Percentiles rank a stretch among this genome's conserved stretches.
Conservation (phyloP, 2,888 invertebrate genomes). For the Cryptus armator region DNA sequence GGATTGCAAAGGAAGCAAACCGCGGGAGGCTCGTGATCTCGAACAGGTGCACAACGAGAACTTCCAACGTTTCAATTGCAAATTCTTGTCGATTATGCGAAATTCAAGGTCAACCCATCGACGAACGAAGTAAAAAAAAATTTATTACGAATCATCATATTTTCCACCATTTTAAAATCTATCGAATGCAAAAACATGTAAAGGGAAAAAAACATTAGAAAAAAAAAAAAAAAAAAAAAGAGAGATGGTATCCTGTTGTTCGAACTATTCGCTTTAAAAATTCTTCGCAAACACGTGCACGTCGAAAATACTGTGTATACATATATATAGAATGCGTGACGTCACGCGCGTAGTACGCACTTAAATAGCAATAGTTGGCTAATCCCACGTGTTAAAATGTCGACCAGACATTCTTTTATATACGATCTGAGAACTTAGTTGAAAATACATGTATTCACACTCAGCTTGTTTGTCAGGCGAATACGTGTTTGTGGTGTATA, state of each 20-base stretch:
- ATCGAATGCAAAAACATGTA: not conserved
- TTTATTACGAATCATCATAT: not conserved
- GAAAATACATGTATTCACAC: not conserved
- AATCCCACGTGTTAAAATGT: constrained; percentile 54
- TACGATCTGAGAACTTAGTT: constrained; percentile 34
- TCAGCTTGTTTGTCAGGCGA: not conserved
- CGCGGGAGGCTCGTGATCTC: constrained; percentile 18
- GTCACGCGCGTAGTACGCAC: constrained; percentile 52
- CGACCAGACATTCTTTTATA: constrained; percentile 38
- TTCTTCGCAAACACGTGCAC: not conserved
- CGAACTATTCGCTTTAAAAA: not conserved
- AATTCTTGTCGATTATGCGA: not conserved
- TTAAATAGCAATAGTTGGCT: constrained; percentile 57
- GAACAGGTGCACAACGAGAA: constrained; percentile 35
- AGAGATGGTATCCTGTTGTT: not conserved
- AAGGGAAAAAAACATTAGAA: not conserved
- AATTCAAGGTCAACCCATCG: not conserved
- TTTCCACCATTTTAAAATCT: not conserved
- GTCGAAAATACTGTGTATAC: not conserved
- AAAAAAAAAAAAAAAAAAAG: not conserved
- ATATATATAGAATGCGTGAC: constrained; percentile 33
- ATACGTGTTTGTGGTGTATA: constrained; percentile 39
- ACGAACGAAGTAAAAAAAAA: constrained; percentile 1
- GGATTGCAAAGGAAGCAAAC: constrained; percentile 8
- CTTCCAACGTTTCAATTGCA: not conserved